phyloP scores from a whole-genome alignment of 2,888 invertebrate species.

The Macrosoma leucophasiata region DNA sequence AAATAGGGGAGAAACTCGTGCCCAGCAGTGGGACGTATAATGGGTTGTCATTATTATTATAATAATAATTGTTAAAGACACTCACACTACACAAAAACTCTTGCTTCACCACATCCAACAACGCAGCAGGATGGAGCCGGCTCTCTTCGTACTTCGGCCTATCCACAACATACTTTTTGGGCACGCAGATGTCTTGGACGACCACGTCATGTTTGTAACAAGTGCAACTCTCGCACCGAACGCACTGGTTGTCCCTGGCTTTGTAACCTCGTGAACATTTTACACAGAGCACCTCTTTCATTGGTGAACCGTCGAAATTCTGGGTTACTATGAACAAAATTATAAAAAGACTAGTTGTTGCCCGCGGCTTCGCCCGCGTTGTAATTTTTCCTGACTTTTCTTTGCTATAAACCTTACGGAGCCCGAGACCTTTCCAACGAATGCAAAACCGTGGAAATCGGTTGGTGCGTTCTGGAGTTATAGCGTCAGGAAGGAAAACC shows the following conservation, averaged over 20 bases:
- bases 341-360: too few relatives aligned
- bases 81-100: constrained; percentile 62
- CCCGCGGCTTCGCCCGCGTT: too few relatives aligned
- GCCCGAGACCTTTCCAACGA: too few relatives aligned
- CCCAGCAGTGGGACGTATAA: too few relatives aligned
- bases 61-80: constrained; percentile 12
- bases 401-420: too few relatives aligned
- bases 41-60: constrained; percentile 20
- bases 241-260: constrained; percentile 40
- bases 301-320: constrained; percentile 56
- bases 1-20: too few relatives aligned
- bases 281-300: constrained; percentile 59
- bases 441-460: too few relatives aligned
- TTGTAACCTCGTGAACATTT: constrained; percentile 57
- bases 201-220: constrained; percentile 44
- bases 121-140: constrained; percentile 38
- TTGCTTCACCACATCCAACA: constrained; percentile 50
- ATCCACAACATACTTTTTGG: constrained; percentile 42
- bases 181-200: constrained; percentile 47
- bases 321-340: constrained; percentile 58
- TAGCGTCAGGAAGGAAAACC: too few relatives aligned
- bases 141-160: constrained; percentile 52
- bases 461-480: too few relatives aligned
- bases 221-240: constrained; percentile 46
- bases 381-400: too few relatives aligned